Evolutionary conservation across 2,797 vertebrate species (phyloP).

Genomic region (Fringilla coelebs): DNA sequence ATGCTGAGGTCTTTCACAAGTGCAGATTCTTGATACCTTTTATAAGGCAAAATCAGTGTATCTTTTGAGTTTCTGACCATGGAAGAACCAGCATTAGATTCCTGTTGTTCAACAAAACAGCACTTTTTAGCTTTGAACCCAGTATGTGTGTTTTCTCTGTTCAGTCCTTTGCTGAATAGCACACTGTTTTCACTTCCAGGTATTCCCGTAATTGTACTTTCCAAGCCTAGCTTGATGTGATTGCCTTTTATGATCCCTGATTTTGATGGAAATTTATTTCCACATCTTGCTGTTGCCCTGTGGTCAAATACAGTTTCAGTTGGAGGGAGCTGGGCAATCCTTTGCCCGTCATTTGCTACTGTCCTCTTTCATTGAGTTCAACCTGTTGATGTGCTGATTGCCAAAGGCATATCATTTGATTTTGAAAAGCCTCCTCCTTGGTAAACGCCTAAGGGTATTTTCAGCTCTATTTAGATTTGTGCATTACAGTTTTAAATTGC

Average conservation of each 20-base stretch:
- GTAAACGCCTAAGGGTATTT: neutral
- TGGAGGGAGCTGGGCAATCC: neutral
- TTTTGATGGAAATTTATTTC: constrained; percentile 18
- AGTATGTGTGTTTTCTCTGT: neutral
- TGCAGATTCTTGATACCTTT: neutral
- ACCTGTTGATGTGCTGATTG: constrained; percentile 20
- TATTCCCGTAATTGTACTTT: neutral
- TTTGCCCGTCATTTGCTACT: neutral
- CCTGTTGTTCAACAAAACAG: neutral
- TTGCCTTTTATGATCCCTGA: neutral
- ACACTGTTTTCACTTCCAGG: constrained; percentile 7
- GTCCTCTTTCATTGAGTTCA: neutral
- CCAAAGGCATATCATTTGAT: neutral
- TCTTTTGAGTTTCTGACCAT: neutral
- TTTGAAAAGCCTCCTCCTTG: neutral
- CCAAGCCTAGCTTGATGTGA: neutral
- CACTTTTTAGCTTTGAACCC: neutral
- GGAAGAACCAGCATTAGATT: neutral
- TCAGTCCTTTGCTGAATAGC: neutral
- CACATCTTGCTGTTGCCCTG: neutral
- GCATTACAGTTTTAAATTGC: constrained; percentile 40
- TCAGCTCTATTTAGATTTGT: constrained; percentile 43
- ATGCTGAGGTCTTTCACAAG: neutral
- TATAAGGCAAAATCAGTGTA: neutral
- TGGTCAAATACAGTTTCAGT: neutral